Evolutionary conservation across 2,113 vertebrate genomes (phyloP), one percentile per base, ranked within the genome.

Genomic region (Nipponia nippon): DNA sequence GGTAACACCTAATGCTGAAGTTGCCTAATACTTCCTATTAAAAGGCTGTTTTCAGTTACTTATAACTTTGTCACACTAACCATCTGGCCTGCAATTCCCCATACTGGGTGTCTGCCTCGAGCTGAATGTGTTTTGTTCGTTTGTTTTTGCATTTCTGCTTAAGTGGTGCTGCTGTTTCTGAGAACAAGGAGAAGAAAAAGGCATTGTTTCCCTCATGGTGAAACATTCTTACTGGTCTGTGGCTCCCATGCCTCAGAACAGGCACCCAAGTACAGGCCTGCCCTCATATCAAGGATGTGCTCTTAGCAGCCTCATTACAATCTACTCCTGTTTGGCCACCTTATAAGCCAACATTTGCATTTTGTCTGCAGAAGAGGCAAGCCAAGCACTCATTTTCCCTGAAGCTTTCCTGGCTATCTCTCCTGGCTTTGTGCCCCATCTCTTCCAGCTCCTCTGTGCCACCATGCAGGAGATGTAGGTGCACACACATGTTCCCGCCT

Each of bases 11-110:
- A 89, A 84, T 50, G 56, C 61, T 82, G 61, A 91, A 89, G 42
- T 97, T 95, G 91, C 81, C 78, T 80, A 94, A 95, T 56, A 87
- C 17, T 85, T 89, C 65, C 76, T 76, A 63, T 91, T 97, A 86
- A 91, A 93, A 89, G 47, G 18, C 83, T 91, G 81, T 29, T 93
- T 92, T 95, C 77, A 66, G 77, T 91, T 94, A 87, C 58, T 92
- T 89, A 52, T 62, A 95, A 84, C 92, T 97, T 94, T 95, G 95
- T 91, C 91, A 97, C 73, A 95, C 91, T 93, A 87, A 87, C 83
- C 75, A 93, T 94, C 94, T 95, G 93, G 93, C 53, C 71, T 89
- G 62, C 78, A 91, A 95, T 93, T 97, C 91, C 53, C 70, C 70
- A 83, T 70, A 73, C 73, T 96, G 96, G 16, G 87, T 87, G 65